Conservation (phyloP, 1,140 invertebrate genomes). For the Megathymus violae region DNA sequence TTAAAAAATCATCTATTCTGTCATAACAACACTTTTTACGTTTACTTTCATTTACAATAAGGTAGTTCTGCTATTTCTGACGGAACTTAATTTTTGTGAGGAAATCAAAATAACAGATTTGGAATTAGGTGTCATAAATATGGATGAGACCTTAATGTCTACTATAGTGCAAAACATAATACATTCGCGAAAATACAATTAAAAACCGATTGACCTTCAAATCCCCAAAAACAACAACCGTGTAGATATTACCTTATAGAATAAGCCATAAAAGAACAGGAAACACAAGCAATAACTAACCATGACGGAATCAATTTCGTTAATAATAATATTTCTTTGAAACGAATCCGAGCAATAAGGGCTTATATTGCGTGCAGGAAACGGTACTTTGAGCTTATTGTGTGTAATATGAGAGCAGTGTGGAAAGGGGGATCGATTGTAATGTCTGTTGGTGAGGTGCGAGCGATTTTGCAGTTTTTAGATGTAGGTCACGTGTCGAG, state of each 20-base stretch:
- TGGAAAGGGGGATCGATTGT: conserved; percentile 10
- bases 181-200: background rate
- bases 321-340: conserved; percentile 34
- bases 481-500: conserved; percentile 22
- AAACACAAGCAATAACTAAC: conserved; percentile 27
- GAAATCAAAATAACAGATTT: too few relatives aligned
- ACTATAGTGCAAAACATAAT: background rate
- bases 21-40: too few relatives aligned
- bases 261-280: conserved; percentile 18
- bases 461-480: conserved; percentile 21
- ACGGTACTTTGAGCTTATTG: conserved; percentile 29
- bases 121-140: too few relatives aligned
- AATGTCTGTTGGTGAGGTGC: conserved; percentile 25
- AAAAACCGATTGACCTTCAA: background rate
- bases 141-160: too few relatives aligned
- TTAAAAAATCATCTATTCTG: too few relatives aligned
- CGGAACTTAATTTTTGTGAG: too few relatives aligned
- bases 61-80: too few relatives aligned
- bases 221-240: background rate
- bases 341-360: conserved; percentile 21
- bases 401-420: conserved; percentile 10
- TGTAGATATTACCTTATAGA: conserved; percentile 12
- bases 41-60: too few relatives aligned
- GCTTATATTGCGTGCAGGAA: conserved; percentile 28
- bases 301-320: conserved; percentile 29